Percentiles rank a stretch among this genome's conserved stretches.
Evolutionary conservation across 2,888 invertebrate genomes (phyloP).

Genomic region (Cotesia congregata): DNA sequence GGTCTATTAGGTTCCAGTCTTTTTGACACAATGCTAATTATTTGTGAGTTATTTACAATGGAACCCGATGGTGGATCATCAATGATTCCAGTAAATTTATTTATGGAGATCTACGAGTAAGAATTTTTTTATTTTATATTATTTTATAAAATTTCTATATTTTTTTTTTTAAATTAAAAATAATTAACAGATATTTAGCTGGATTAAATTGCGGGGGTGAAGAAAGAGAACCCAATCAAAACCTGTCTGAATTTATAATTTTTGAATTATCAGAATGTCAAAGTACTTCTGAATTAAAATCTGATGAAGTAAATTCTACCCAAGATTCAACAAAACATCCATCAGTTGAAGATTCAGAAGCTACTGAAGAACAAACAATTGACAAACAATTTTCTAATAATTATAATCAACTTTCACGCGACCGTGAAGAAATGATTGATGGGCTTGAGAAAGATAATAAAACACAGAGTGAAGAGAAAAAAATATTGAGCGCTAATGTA

Average conservation of each 20-base stretch:
- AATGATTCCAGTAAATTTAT: conserved; percentile 78
- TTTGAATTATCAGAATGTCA: conserved; percentile 43
- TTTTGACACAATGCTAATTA: conserved; percentile 82
- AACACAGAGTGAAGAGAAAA: not conserved
- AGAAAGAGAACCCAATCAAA: conserved; percentile 53
- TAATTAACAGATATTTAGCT: conserved; percentile 58
- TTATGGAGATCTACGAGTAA: conserved; percentile 72
- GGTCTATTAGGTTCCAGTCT: conserved; percentile 80
- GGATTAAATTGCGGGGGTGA: conserved; percentile 62
- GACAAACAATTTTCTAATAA: not conserved
- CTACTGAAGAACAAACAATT: not conserved
- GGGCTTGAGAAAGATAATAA: not conserved
- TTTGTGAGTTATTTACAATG: conserved; percentile 86
- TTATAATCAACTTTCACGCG: not conserved
- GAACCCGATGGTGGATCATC: conserved; percentile 89
- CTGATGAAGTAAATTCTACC: conserved; percentile 32
- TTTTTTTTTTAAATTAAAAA: not conserved
- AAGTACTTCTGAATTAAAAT: conserved; percentile 34
- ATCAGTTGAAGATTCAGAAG: not conserved
- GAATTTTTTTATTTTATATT: conserved; percentile 14
- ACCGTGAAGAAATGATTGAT: not conserved
- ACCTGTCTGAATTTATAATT: conserved; percentile 48
- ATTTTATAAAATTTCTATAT: not conserved
- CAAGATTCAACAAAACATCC: not conserved
- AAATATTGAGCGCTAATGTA: not conserved